These are phyloP conservation scores for Pristionchus fissidentatus DNA, from an alignment of 2,888 invertebrate genomes.

Conservation along the genomic window DNA sequence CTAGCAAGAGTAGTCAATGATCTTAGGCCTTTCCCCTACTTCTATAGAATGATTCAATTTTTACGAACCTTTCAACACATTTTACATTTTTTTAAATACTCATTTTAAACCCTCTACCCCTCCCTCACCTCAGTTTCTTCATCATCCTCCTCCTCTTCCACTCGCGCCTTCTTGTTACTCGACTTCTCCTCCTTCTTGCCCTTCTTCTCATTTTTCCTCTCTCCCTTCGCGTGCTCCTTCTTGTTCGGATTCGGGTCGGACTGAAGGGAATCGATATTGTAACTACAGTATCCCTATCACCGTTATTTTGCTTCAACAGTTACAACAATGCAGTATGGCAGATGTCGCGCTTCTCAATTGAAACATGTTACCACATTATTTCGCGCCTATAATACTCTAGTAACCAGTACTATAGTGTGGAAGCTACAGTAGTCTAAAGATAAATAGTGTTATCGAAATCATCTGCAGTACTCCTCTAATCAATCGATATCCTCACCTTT, in stretches of 20 bases:
- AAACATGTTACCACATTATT: background rate
- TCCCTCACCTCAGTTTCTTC: background rate
- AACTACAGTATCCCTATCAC: background rate
- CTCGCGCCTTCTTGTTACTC: background rate
- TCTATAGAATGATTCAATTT: background rate
- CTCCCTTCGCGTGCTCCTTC: background rate
- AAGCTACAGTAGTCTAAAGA: background rate
- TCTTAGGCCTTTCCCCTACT: too few relatives aligned
- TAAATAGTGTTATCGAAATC: background rate
- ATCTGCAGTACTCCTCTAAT: background rate
- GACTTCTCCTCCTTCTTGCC: conserved; percentile 18
- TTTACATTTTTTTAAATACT: background rate
- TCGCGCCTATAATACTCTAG: background rate
- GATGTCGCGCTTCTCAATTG: background rate
- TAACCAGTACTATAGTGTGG: background rate
- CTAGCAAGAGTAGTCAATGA: too few relatives aligned
- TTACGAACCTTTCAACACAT: background rate
- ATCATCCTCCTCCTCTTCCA: background rate
- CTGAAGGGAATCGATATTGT: background rate
- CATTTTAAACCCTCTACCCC: background rate
- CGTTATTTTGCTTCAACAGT: background rate
- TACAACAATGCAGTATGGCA: too few relatives aligned
- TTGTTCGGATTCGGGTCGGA: conserved; percentile 13
- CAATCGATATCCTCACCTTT: background rate
- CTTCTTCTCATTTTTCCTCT: conserved; percentile 17